These are phyloP conservation scores for Clytia hemisphaerica DNA, from an alignment of 30 jellyfish, hydroid and myxozoan genomes.

Conservation along the genomic window DNA sequence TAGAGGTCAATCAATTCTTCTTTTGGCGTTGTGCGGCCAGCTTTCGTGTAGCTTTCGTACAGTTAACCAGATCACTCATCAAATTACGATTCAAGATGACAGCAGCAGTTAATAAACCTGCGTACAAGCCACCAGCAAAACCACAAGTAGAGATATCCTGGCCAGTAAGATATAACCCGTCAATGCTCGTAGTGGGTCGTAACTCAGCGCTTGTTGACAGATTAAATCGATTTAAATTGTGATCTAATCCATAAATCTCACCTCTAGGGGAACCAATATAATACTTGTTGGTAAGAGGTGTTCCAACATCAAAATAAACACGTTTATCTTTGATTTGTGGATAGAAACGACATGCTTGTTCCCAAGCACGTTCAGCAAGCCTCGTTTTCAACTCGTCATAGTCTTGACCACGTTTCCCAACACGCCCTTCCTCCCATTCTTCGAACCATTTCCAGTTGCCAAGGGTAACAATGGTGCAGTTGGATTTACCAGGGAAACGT, in stretches of 20 bases:
- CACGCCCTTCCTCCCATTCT: slow-evolving; percentile 71
- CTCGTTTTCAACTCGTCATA: slow-evolving; percentile 62
- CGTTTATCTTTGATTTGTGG: slow-evolving; percentile 71
- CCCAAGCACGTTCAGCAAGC: slow-evolving; percentile 77
- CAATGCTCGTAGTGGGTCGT: slow-evolving; percentile 64
- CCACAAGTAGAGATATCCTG: slow-evolving; percentile 89
- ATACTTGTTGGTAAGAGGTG: slow-evolving; percentile 76
- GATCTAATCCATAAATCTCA: slow-evolving; percentile 86
- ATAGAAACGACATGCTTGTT: slow-evolving; percentile 60
- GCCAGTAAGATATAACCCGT: slow-evolving; percentile 85
- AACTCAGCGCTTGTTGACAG: slow-evolving; percentile 39
- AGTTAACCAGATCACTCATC: slow-evolving; percentile 46
- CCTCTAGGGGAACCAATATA: slow-evolving; percentile 85
- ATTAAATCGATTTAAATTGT: slow-evolving; percentile 48
- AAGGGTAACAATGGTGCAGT: slow-evolving; percentile 80
- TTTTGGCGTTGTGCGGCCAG: slow-evolving; percentile 22
- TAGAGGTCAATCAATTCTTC: neutral
- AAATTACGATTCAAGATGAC: slow-evolving; percentile 63
- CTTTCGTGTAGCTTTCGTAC: slow-evolving; percentile 27
- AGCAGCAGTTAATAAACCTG: slow-evolving; percentile 81
- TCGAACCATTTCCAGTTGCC: slow-evolving; percentile 85
- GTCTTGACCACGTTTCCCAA: slow-evolving; percentile 75
- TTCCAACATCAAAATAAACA: slow-evolving; percentile 79
- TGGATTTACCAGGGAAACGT: slow-evolving; percentile 84
- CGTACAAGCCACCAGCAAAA: slow-evolving; percentile 82